Conservation (phyloP, 2,113 vertebrate species). For the Pedionomus torquatus region DNA sequence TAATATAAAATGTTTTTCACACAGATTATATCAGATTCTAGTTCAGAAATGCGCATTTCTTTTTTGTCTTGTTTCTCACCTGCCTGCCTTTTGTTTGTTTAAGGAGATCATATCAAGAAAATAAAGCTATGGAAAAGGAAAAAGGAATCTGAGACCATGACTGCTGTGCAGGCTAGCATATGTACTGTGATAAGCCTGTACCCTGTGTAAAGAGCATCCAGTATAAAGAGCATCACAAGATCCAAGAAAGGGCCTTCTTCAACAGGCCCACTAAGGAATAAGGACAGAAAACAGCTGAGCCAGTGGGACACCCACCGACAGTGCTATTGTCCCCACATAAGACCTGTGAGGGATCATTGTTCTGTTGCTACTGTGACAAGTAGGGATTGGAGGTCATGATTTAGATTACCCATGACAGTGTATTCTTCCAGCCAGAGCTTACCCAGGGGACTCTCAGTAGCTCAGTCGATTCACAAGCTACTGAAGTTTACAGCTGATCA, state of each 20-base stretch:
- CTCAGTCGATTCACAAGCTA: not conserved
- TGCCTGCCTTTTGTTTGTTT: not conserved
- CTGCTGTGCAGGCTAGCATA: not conserved
- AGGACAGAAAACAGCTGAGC: not conserved
- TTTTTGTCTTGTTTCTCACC: not conserved
- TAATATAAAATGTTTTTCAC: too few species aligned
- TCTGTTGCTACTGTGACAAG: not conserved
- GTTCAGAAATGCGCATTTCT: not conserved
- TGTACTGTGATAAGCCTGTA: not conserved
- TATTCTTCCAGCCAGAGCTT: not conserved
- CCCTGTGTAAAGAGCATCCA: not conserved
- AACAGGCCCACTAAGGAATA: not conserved
- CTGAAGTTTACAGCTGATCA: not conserved
- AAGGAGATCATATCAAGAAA: not conserved
- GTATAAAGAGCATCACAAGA: not conserved
- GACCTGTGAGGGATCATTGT: not conserved
- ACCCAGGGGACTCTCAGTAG: not conserved
- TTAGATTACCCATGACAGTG: accelerated
- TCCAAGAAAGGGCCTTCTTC: not conserved
- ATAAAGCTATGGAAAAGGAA: not conserved
- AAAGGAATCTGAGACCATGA: not conserved
- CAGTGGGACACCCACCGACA: not conserved
- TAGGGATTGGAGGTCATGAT: accelerated
- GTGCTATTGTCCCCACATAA: not conserved
- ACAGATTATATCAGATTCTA: not conserved